These are phyloP conservation scores for Acridotheres tristis DNA, from an alignment of 2,797 vertebrate genomes.

Conservation along the genomic window DNA sequence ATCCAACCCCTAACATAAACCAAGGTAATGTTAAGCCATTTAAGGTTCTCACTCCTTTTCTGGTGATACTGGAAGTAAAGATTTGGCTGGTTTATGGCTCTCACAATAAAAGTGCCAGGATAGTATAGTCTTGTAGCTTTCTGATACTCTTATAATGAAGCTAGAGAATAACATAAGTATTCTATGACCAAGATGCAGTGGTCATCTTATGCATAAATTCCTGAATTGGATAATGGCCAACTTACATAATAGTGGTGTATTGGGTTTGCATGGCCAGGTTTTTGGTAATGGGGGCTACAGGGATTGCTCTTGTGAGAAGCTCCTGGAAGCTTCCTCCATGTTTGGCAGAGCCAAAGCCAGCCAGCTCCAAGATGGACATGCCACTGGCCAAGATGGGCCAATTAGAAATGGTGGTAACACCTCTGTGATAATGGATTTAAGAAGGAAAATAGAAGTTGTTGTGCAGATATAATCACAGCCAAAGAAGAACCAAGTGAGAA, in stretches of 20 bases:
- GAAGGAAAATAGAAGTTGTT: not conserved
- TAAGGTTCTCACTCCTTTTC: not conserved
- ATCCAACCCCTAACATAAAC: too few species aligned
- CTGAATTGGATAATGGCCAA: not conserved
- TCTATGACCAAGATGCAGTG: not conserved
- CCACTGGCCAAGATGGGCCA: not conserved
- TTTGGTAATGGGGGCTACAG: not conserved
- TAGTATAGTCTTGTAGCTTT: not conserved
- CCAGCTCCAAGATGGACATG: not conserved
- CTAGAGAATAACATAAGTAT: not conserved
- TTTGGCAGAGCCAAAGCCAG: not conserved
- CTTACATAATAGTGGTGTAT: fast-evolving
- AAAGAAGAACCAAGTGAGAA: not conserved
- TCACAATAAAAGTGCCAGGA: not conserved
- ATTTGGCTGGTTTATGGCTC: not conserved
- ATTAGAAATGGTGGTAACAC: not conserved
- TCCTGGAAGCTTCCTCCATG: not conserved
- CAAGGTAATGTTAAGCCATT: not conserved
- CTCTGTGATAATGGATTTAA: not conserved
- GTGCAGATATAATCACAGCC: not conserved
- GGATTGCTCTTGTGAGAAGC: not conserved
- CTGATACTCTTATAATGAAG: not conserved
- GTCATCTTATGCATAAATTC: not conserved
- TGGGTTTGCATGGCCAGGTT: not conserved
- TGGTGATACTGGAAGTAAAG: not conserved